Evolutionary conservation across 2,888 invertebrate species (phyloP).

Genomic region (Galerucella pusilla): DNA sequence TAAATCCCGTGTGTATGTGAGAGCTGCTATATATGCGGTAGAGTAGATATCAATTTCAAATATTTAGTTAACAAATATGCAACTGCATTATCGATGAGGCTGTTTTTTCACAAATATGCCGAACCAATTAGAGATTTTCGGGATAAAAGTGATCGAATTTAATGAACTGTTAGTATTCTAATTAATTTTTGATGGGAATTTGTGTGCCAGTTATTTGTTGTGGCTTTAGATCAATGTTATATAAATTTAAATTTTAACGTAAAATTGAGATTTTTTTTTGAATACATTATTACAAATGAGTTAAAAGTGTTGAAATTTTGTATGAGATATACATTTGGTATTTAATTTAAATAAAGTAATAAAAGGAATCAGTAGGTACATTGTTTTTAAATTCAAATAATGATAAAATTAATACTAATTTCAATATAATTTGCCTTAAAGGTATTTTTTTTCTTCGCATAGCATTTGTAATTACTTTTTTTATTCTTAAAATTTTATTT

Average conservation of each 20-base stretch:
- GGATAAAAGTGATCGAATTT: constrained; percentile 34
- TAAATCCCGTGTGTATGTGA: constrained; percentile 11
- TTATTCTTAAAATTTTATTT: too few species aligned
- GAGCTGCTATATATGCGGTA: constrained; percentile 10
- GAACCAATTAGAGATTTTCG: constrained; percentile 27
- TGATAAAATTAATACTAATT: too few species aligned
- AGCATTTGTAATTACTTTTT: too few species aligned
- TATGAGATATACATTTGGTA: too few species aligned
- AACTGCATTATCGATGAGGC: constrained; percentile 36
- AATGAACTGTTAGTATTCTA: constrained; percentile 36
- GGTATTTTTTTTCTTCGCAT: too few species aligned
- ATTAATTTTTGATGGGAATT: constrained; percentile 32
- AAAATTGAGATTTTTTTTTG: too few species aligned
- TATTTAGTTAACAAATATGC: constrained; percentile 37
- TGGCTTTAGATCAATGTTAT: not conserved
- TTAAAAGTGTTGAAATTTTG: too few species aligned
- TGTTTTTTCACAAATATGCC: constrained; percentile 31
- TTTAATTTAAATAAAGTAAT: too few species aligned
- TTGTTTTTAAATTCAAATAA: too few species aligned
- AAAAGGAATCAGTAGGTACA: too few species aligned
- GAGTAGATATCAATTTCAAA: constrained; percentile 30
- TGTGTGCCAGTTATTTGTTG: constrained; percentile 2
- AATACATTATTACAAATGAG: too few species aligned
- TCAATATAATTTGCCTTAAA: too few species aligned
- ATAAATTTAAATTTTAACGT: not conserved